Base-by-base conservation (phyloP, 1,140 invertebrate genomes). In the Leptopilina clavipes region DNA sequence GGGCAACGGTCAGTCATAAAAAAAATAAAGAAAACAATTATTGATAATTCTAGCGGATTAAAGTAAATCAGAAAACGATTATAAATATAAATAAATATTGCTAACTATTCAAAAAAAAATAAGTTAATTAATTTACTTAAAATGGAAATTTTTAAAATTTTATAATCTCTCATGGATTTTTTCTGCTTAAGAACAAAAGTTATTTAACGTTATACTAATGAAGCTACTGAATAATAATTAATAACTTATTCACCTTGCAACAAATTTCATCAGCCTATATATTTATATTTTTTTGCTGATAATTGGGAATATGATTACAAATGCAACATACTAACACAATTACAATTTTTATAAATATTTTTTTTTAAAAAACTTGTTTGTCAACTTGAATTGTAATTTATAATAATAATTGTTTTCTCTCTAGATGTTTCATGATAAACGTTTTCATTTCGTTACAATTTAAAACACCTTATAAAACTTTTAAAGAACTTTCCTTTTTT, bases 21-120 rank as follows among this genome's bases (percentile, higher is more conserved):
- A 84, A 81, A 79, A 78, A 84, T 84, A 82, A 81, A 82, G 80
- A 80, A 78, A 74, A 81, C 76, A 31, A 79, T 72, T 76, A 82
- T 79, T 77, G 78, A 74, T 76, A 79, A 78, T 74, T 76, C 75
- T n/a, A n/a, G n/a, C 79, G 74, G 75, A 2, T 1, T 31, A 31
- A 31, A 31, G 5, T 31, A 31, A 2, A 31, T 82, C 78, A 78
- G 81, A 79, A 79, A 74, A 74, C 72, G 59, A 73, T 72, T 71
- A 79, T 65, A 48, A 56, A 25, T 18, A 11, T 18, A 22, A 17
- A 56, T 56, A 11, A 56, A 19, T 22, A 56, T 56, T 56, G n/a
- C n/a, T n/a, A 18, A 17, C 12, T 18, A 3, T 22, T 9, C 17
- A 59, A 19, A 59, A 18, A 59, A 7, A 59, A 59, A 59, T 9